These are phyloP conservation scores for Heliornis fulica DNA, from an alignment of 2,113 vertebrate genomes.

Conservation along the genomic window DNA sequence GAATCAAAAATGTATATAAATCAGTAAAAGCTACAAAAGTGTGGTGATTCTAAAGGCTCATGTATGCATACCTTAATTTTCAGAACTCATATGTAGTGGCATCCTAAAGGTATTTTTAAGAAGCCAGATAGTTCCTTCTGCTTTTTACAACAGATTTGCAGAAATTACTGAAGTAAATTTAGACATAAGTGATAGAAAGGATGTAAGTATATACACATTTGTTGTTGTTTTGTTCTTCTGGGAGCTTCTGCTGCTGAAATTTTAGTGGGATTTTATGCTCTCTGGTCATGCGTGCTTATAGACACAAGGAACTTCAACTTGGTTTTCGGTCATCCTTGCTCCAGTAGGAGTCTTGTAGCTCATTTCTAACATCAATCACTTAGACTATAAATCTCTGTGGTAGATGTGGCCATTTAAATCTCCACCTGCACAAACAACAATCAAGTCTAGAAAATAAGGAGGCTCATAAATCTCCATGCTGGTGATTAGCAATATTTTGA, in stretches of 20 bases:
- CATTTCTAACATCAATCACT: conserved; percentile 77
- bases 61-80: background rate
- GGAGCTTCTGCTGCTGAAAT: conserved; percentile 6
- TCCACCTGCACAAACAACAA: conserved; percentile 84
- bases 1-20: background rate
- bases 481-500: conserved; percentile 72
- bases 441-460: conserved; percentile 70
- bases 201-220: background rate
- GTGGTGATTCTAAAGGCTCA: background rate
- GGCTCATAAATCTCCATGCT: conserved; percentile 74
- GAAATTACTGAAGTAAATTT: background rate
- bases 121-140: background rate
- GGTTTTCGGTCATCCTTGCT: conserved; percentile 66
- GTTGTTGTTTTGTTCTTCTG: background rate
- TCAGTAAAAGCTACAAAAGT: background rate
- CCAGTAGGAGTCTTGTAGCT: conserved; percentile 62
- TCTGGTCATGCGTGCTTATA: conserved; percentile 37
- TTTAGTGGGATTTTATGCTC: background rate
- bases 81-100: background rate
- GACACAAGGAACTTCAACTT: conserved; percentile 70
- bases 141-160: background rate
- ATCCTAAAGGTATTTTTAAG: background rate
- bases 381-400: conserved; percentile 74
- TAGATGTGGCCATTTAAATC: conserved; percentile 75
- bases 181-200: background rate